phyloP scores from a whole-genome alignment of 2,113 vertebrate genomes.

The Hydropotes inermis region DNA sequence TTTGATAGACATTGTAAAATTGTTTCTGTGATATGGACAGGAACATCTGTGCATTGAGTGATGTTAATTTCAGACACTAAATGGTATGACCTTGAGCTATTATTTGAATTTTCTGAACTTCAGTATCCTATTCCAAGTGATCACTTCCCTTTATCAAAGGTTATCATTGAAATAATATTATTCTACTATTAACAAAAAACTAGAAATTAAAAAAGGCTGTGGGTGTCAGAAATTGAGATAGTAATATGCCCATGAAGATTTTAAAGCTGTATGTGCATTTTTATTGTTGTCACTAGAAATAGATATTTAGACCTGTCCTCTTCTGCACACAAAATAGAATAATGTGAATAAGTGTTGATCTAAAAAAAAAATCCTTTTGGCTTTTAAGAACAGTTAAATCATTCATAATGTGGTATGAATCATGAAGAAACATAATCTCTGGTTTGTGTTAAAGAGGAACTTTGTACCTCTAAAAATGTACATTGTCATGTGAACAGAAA shows the following conservation, averaged over 20 bases:
- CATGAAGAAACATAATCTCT: background rate
- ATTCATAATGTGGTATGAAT: background rate
- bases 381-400: background rate
- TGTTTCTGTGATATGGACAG: background rate
- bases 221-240: background rate
- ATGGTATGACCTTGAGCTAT: background rate
- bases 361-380: background rate
- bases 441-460: background rate
- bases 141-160: background rate
- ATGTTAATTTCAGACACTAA: background rate
- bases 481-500: background rate
- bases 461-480: background rate
- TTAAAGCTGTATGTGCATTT: background rate
- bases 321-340: background rate
- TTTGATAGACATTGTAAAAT: background rate
- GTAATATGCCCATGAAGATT: too few relatives aligned
- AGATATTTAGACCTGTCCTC: background rate
- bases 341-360: background rate
- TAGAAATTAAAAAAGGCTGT: background rate
- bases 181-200: background rate
- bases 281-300: background rate
- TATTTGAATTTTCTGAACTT: background rate
- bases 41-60: fast-evolving
- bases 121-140: background rate
- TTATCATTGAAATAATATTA: background rate